Percentiles rank a stretch among this genome's conserved stretches.
Evolutionary conservation across 2,888 invertebrate genomes (phyloP).

Genomic region (Nebria salina): DNA sequence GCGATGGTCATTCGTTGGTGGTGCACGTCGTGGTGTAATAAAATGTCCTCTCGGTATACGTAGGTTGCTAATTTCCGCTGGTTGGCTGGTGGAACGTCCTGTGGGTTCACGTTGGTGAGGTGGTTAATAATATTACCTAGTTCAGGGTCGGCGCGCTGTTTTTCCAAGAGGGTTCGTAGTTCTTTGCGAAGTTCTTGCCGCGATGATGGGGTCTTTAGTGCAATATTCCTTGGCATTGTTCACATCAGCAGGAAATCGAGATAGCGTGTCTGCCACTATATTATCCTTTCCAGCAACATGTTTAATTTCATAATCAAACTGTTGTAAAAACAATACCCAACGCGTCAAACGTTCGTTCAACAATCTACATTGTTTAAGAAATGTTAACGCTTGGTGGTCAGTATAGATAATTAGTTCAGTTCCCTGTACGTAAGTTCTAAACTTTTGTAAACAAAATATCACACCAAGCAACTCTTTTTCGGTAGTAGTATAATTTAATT

Average conservation of each 20-base stretch:
- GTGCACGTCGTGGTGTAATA: too few relatives aligned
- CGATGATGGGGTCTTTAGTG: conserved; percentile 2
- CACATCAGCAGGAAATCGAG: conserved; percentile 33
- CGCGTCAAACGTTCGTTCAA: conserved; percentile 42
- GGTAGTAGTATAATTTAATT: conserved; percentile 36
- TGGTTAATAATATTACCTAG: not conserved
- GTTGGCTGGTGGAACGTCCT: not conserved
- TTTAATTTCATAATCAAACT: conserved; percentile 39
- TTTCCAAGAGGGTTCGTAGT: not conserved
- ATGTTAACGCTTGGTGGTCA: conserved; percentile 47
- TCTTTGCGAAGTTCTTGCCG: not conserved
- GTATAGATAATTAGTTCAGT: conserved; percentile 23
- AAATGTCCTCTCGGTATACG: too few relatives aligned
- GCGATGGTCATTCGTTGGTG: conserved; percentile 5
- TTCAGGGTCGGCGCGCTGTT: not conserved
- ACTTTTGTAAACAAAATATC: conserved; percentile 17
- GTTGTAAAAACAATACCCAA: conserved; percentile 44
- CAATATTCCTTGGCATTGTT: not conserved
- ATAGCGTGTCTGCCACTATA: conserved; percentile 43
- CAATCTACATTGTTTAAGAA: conserved; percentile 35
- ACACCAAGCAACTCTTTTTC: conserved; percentile 25
- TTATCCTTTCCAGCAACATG: conserved; percentile 41
- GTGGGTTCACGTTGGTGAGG: not conserved
- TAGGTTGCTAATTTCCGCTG: not conserved
- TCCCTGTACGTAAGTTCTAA: conserved; percentile 25